These are phyloP conservation scores for Fissipunctia ypsillon DNA, from an alignment of 2,888 invertebrate species.

Conservation along the genomic window DNA sequence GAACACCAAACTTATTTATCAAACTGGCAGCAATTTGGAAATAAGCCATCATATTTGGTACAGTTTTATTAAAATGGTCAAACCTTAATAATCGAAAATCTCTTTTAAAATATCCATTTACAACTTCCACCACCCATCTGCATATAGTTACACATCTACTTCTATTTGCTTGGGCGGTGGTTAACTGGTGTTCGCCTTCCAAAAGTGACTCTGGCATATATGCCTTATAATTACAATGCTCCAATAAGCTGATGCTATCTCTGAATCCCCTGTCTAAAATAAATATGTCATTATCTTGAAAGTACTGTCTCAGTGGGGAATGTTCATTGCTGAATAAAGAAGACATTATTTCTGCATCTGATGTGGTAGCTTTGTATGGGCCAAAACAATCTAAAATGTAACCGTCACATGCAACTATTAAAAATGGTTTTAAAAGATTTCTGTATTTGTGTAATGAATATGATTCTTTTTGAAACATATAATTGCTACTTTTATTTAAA, in stretches of 20 bases:
- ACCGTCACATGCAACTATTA: too few species aligned
- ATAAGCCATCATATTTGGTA: conserved; percentile 23
- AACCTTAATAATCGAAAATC: conserved; percentile 3
- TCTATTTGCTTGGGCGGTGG: conserved; percentile 8
- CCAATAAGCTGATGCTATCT: conserved; percentile 7
- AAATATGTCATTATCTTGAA: conserved; percentile 19
- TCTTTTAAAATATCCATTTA: conserved; percentile 17
- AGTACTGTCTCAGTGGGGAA: conserved; percentile 8
- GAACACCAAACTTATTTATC: conserved; percentile 36
- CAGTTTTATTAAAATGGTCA: conserved; percentile 20
- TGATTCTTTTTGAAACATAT: background rate
- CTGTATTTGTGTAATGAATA: too few species aligned
- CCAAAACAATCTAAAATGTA: too few species aligned
- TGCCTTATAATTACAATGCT: conserved; percentile 7
- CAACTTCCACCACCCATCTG: conserved; percentile 4
- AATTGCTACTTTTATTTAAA: conserved; percentile 18
- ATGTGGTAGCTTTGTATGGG: too few species aligned
- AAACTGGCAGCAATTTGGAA: conserved; percentile 30
- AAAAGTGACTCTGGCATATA: conserved; percentile 15
- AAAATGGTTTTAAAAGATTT: too few species aligned
- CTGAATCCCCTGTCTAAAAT: conserved; percentile 18
- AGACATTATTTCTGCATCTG: too few species aligned
- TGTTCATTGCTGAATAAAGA: conserved; percentile 13
- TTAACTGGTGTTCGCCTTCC: conserved; percentile 5
- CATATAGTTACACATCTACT: conserved; percentile 11